Conservation (phyloP, 2,113 vertebrate genomes). For the Prochilodus magdalenae region DNA sequence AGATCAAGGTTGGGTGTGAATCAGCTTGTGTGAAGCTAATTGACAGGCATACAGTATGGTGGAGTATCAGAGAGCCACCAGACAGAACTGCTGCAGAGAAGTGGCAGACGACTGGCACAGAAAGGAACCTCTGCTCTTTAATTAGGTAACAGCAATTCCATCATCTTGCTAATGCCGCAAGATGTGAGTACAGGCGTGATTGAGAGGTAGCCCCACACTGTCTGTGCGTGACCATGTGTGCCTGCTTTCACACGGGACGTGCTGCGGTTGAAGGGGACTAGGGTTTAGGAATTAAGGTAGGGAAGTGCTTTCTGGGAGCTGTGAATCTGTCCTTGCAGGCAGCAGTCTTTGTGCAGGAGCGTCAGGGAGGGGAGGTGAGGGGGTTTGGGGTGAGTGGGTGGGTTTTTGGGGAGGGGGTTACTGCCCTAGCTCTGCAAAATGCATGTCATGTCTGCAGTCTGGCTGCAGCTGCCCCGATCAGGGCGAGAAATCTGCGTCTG, state of each 20-base stretch:
- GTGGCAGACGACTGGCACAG: slow-evolving; percentile 26
- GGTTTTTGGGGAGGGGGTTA: neutral
- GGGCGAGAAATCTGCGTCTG: slow-evolving; percentile 58
- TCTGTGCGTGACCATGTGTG: slow-evolving; percentile 28
- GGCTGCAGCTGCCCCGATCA: slow-evolving; percentile 62
- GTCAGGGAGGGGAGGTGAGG: slow-evolving; percentile 23
- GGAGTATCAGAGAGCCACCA: neutral
- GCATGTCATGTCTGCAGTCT: slow-evolving; percentile 66
- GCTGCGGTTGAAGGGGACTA: slow-evolving; percentile 25
- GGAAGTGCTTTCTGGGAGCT: slow-evolving; percentile 44
- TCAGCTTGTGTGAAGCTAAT: slow-evolving; percentile 27
- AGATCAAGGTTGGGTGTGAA: slow-evolving; percentile 29
- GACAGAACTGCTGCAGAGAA: slow-evolving; percentile 37
- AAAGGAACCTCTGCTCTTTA: slow-evolving; percentile 47
- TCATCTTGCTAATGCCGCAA: slow-evolving; percentile 42
- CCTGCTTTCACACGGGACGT: slow-evolving; percentile 27
- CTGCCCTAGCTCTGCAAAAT: slow-evolving; percentile 52
- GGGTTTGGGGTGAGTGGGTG: slow-evolving; percentile 14
- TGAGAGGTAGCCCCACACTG: slow-evolving; percentile 40
- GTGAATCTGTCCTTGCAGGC: slow-evolving; percentile 58
- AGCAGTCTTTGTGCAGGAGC: slow-evolving; percentile 54
- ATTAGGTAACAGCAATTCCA: slow-evolving; percentile 54
- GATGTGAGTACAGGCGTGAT: slow-evolving; percentile 25
- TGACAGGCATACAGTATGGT: slow-evolving; percentile 14
- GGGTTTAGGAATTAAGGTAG: slow-evolving; percentile 23